Conservation (phyloP, 2,888 invertebrate species). For the Drosophila quinaria region DNA sequence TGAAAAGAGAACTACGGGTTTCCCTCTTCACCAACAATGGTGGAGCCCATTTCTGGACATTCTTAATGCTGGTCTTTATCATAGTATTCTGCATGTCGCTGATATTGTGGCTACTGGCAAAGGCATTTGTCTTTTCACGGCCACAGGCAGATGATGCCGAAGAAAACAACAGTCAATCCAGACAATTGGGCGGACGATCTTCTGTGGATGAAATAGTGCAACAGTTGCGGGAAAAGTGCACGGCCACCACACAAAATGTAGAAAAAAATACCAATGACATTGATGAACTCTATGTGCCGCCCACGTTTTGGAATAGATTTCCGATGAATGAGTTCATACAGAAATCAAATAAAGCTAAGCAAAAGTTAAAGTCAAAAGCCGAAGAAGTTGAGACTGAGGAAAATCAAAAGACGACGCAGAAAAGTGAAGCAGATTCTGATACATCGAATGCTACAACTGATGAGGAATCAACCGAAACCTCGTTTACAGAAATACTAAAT, state of each 20-base stretch:
- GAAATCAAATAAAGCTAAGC: neutral
- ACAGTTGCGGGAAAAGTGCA: conserved; percentile 27
- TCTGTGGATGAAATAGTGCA: conserved; percentile 30
- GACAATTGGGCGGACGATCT: conserved; percentile 35
- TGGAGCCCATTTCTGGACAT: conserved; percentile 1
- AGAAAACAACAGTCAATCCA: conserved; percentile 1
- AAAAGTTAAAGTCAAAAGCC: neutral
- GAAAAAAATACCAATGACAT: neutral
- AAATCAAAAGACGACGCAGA: neutral
- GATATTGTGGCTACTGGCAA: conserved; percentile 38
- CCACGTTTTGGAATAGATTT: conserved; percentile 41
- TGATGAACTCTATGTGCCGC: conserved; percentile 34
- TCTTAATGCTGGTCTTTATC: conserved; percentile 32
- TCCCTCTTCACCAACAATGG: neutral
- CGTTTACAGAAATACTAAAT: neutral
- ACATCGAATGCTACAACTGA: conserved; percentile 4
- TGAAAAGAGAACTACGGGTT: conserved; percentile 40
- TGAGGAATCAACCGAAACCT: conserved; percentile 7
- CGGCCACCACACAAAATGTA: neutral
- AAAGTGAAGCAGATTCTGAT: neutral
- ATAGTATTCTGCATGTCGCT: conserved; percentile 31
- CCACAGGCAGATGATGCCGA: neutral
- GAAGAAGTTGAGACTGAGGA: neutral
- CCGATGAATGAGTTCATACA: neutral
- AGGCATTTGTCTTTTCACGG: conserved; percentile 37